Evolutionary conservation across 2,113 vertebrate genomes (phyloP).

Genomic region (Strix aluco): DNA sequence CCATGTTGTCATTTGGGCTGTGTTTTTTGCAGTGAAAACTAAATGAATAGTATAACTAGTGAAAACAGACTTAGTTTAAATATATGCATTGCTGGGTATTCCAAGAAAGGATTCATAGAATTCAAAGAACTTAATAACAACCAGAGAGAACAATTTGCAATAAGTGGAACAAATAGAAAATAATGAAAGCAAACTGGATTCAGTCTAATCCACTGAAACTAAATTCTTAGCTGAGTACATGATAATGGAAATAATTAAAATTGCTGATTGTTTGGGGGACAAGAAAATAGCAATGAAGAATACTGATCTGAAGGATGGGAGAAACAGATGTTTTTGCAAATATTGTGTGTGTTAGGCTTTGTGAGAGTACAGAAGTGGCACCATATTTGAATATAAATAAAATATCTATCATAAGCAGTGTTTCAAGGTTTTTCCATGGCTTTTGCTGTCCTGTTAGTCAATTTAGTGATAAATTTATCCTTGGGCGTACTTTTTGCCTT

Average conservation of each 20-base stretch:
- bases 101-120: slow-evolving; percentile 5
- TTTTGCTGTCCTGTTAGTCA: slow-evolving; percentile 4
- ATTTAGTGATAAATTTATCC: slow-evolving; percentile 17
- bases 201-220: slow-evolving; percentile 44
- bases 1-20: background rate
- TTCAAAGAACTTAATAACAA: slow-evolving; percentile 48
- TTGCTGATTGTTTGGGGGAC: slow-evolving; percentile 3
- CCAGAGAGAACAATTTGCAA: slow-evolving; percentile 34
- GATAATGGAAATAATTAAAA: slow-evolving; percentile 66
- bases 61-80: slow-evolving; percentile 29
- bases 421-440: background rate
- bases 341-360: background rate
- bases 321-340: slow-evolving; percentile 53
- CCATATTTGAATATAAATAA: slow-evolving; percentile 40
- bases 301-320: background rate
- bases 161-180: slow-evolving; percentile 49
- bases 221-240: slow-evolving; percentile 43
- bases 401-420: background rate
- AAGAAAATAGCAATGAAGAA: slow-evolving; percentile 27
- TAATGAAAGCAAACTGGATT: slow-evolving; percentile 50
- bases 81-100: background rate
- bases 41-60: background rate
- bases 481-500: slow-evolving; percentile 18
- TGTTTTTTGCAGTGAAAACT: background rate
- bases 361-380: background rate